Evolutionary conservation across 2,797 vertebrate species (phyloP), one percentile per base, ranked within the genome.

Genomic region (Nannoperca australis): DNA sequence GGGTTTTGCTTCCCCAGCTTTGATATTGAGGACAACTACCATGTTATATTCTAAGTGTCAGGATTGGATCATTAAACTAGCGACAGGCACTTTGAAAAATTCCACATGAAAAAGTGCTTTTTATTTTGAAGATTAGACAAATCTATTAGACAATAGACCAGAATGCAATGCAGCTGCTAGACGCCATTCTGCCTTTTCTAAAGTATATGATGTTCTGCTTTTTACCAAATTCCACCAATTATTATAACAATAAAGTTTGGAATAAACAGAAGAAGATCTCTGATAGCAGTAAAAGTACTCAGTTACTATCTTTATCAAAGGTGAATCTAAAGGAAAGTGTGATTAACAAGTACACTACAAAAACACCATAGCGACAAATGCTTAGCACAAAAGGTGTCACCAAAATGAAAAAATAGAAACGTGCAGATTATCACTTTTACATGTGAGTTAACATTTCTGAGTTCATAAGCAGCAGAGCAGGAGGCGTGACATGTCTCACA

Each of bases 381-480:
- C 24, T 51, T 14, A 17, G 36, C 59, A 66, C 27, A 59, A 32
- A 64, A 68, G 55, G 50, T 32, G 68, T 51, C 14, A 9, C 17
- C 18, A 0, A 15, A 44, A 75, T 54, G 38, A 61, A 60, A 81
- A 81, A 73, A 64, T 8, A 73, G 42, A 67, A 59, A 69, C 56
- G 12, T 59, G 0, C 0, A 69, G 38, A 73, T 78, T 60, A 60
- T 24, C 67, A 38, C 59, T 49, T 83, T 68, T 59, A 58, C 60
- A 56, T 75, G 11, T 0, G 62, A 61, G 67, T 61, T 75, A 76
- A 69, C 34, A 71, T 78, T 49, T 47, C 59, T 81, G 85, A 78
- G 79, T 75, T 77, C 66, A 54, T 8, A 42, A 78, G 70, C 72
- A 72, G 78, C 24, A 42, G 87, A 55, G 73, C 73, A 18, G 81